These are phyloP conservation scores for Trachelus iudaicus DNA, from an alignment of 2,888 invertebrate species.

Conservation along the genomic window DNA sequence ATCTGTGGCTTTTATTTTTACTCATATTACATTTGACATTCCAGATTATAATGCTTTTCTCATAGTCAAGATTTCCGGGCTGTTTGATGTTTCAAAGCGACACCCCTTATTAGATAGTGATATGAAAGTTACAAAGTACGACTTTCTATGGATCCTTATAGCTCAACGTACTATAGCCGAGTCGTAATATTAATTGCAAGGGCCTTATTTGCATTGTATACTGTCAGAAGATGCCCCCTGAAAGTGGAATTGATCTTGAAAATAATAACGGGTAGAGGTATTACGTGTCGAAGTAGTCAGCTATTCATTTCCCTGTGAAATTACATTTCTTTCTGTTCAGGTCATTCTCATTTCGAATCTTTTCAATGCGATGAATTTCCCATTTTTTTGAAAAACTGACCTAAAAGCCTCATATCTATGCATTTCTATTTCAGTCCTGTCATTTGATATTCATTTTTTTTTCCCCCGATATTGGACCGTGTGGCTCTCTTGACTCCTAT, in stretches of 20 bases:
- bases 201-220: not conserved
- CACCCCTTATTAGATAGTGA: not conserved
- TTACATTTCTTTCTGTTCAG: not conserved
- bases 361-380: not conserved
- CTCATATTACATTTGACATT: not conserved
- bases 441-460: not conserved
- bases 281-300: not conserved
- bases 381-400: not conserved
- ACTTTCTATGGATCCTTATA: not conserved
- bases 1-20: not conserved
- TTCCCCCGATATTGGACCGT: not conserved
- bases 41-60: not conserved
- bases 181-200: not conserved
- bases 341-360: not conserved
- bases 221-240: not conserved
- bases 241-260: not conserved
- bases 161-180: not conserved
- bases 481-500: not conserved
- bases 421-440: not conserved
- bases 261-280: not conserved
- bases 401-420: not conserved
- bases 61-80: not conserved
- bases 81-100: not conserved
- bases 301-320: not conserved
- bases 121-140: not conserved